A percentile compares a stretch with the other conserved stretches of the same genome.
Evolutionary conservation across 64 coral and sea anemone species (phyloP).

Genomic region (Stylophora pistillata): DNA sequence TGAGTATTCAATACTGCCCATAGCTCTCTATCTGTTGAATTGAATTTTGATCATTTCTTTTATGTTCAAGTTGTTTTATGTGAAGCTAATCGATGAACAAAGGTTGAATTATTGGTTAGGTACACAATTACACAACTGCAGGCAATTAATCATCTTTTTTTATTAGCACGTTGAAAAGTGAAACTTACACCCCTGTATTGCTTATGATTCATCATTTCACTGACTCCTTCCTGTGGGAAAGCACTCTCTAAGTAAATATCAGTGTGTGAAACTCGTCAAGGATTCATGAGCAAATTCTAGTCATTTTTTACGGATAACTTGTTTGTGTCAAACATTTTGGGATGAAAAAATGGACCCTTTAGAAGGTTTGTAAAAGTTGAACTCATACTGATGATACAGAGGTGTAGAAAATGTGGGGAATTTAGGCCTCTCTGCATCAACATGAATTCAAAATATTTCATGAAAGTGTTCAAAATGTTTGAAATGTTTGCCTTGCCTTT

Average conservation of each 20-base stretch:
- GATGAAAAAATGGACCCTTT: constrained; percentile 17
- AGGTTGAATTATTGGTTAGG: neutral
- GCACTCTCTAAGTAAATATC: neutral
- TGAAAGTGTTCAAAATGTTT: no score
- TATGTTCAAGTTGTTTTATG: neutral
- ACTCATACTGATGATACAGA: neutral
- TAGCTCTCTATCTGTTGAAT: neutral
- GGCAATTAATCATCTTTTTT: constrained; percentile 8
- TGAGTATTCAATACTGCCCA: neutral
- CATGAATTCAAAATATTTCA: no score
- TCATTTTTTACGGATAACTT: neutral
- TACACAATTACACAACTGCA: neutral
- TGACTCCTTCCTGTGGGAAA: neutral
- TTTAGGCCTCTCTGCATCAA: no score
- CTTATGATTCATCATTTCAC: neutral
- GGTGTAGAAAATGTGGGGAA: neutral
- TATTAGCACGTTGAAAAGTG: constrained; percentile 1
- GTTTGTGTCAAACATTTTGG: neutral
- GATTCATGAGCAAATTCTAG: neutral
- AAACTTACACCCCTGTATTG: constrained; percentile 32
- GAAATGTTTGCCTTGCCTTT: no score
- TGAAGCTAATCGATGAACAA: neutral
- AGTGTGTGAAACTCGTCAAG: constrained; percentile 21
- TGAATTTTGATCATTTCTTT: neutral
- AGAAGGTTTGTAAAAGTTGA: constrained; percentile 7